phyloP scores from a whole-genome alignment of 2,888 invertebrate species.

The Troglohyphantes excavatus region DNA sequence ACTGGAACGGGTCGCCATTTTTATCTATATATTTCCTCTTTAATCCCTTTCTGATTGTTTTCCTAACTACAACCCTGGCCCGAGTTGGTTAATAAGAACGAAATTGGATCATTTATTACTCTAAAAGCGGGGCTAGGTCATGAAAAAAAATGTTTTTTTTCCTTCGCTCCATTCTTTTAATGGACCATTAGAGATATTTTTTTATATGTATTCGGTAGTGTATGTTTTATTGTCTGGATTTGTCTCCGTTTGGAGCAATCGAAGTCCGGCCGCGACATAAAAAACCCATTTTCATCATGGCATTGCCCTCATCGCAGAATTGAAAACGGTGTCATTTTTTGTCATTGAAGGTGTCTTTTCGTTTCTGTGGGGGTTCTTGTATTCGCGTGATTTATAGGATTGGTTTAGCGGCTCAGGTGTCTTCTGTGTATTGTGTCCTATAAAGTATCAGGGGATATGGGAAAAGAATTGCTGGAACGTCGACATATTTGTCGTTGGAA shows the following conservation, averaged over 20 bases:
- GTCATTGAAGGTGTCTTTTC: neutral
- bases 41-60: slow-evolving; percentile 57
- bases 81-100: slow-evolving; percentile 64
- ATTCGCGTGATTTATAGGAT: neutral
- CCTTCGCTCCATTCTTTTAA: slow-evolving; percentile 40
- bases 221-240: slow-evolving; percentile 58
- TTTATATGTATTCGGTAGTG: slow-evolving; percentile 5
- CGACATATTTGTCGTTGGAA: no score
- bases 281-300: slow-evolving; percentile 25
- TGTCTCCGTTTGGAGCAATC: slow-evolving; percentile 23
- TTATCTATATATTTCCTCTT: slow-evolving; percentile 2
- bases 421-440: neutral
- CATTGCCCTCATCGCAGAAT: slow-evolving; percentile 23
- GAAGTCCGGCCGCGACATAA: slow-evolving; percentile 18
- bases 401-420: neutral
- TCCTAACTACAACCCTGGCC: slow-evolving; percentile 21
- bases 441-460: no score
- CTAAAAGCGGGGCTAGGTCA: slow-evolving; percentile 50
- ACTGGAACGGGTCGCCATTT: neutral
- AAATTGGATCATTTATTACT: slow-evolving; percentile 73
- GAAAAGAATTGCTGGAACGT: no score
- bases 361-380: neutral
- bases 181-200: slow-evolving; percentile 52
- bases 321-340: slow-evolving; percentile 26
- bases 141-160: slow-evolving; percentile 63